Evolutionary conservation across 2,113 vertebrate genomes (phyloP), one percentile per base, ranked within the genome.

Genomic region (Gobio gobio): DNA sequence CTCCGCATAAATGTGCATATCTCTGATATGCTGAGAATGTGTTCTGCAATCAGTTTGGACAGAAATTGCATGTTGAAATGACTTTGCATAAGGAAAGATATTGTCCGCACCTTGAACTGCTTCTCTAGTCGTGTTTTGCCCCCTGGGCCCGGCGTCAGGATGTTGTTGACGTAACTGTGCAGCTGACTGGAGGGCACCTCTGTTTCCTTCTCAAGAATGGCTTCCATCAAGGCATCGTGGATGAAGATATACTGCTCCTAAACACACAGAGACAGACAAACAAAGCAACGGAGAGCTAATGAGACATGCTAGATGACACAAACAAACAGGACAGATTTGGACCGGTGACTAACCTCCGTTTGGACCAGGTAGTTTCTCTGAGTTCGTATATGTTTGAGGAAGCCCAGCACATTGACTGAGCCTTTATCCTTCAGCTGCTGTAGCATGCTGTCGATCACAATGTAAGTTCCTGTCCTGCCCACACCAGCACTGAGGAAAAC

Each of bases 331-430:
- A 58, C 40, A 6, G 22, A 22, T 51, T 49, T 22, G 73, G n/a
- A 66, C 13, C n/a, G n/a, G 36, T 26, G 54, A 61, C 92, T 94
- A 92, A 99, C 98, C 97, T 99, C 97, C n/a, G 98, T 99, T 94
- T 99, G 97, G 93, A 99, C 97, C 90, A 99, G 96, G 95, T 98
- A 98, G 96, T 97, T 98, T 81, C 97, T 96, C 93, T 99, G 97
- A 82, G 97, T 97, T 93, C 97, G 95, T 94, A 98, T 98, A 90
- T 99, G 97, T 95, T 98, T 98, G 91, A 99, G 96, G 93, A 99
- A 97, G 80, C 96, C 96, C 81, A 97, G 95, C 86, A 95, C 95
- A 14, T 97, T 98, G 58, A 98, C 97, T 90, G 96, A 96, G 95
- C 95, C 96, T 94, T 97, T 97, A 92, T 97, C 96, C 93, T 94